A percentile compares a stretch with the other conserved stretches of the same genome.
phyloP scores from a whole-genome alignment of 2,888 invertebrate species.

The Lypha dubia region DNA sequence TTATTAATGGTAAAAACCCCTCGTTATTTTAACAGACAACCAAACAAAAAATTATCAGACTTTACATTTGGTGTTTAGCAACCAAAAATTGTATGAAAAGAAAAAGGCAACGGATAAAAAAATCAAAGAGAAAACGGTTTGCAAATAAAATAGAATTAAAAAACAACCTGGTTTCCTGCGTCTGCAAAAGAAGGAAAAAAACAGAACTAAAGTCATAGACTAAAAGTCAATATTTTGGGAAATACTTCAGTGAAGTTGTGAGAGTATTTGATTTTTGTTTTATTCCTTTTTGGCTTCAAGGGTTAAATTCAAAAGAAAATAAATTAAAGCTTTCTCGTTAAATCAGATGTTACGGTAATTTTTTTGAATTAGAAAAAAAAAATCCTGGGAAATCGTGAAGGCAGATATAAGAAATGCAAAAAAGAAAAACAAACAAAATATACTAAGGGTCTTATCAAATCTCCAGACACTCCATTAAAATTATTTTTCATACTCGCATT shows the following conservation, averaged over 20 bases:
- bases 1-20: constrained; percentile 68
- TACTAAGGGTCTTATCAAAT: constrained; percentile 64
- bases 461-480: constrained; percentile 69
- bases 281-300: background rate
- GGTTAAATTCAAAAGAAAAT: constrained; percentile 38
- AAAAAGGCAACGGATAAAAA: constrained; percentile 13
- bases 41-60: background rate
- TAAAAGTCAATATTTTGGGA: constrained; percentile 70
- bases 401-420: constrained; percentile 32
- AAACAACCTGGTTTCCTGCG: constrained; percentile 30
- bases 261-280: constrained; percentile 5
- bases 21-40: constrained; percentile 23
- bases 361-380: constrained; percentile 7
- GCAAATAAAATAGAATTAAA: constrained; percentile 30
- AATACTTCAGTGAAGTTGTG: constrained; percentile 55
- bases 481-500: constrained; percentile 53
- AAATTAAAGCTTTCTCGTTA: constrained; percentile 57
- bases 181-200: constrained; percentile 33
- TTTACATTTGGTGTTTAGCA: constrained; percentile 6
- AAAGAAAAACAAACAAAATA: too few species aligned
- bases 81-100: constrained; percentile 1
- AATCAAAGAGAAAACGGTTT: constrained; percentile 61
- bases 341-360: constrained; percentile 44
- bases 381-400: background rate
- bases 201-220: constrained; percentile 46